phyloP scores from a whole-genome alignment of 92 coral and sea anemone species.

The Chrysogorgia sp. region DNA sequence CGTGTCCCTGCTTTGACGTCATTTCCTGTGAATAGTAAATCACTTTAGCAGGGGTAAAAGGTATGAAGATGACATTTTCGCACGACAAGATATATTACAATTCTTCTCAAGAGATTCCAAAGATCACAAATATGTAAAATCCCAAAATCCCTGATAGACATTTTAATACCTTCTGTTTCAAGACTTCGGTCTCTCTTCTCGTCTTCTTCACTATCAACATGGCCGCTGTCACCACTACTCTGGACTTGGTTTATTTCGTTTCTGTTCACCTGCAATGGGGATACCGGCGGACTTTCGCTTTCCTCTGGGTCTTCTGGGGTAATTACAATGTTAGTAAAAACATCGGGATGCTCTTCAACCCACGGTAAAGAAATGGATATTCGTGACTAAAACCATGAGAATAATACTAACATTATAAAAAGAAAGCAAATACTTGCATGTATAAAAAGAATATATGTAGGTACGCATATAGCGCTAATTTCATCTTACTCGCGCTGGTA shows the following conservation, averaged over 20 bases:
- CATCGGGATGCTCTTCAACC: constrained; percentile 84
- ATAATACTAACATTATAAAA: neutral
- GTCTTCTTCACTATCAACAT: constrained; percentile 46
- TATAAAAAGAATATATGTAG: too few species aligned
- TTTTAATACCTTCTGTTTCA: constrained; percentile 10
- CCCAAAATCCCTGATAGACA: neutral
- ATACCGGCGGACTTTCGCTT: constrained; percentile 4
- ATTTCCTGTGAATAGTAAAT: too few species aligned
- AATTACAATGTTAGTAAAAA: constrained; percentile 53
- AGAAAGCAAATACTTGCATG: too few species aligned
- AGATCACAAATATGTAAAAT: too few species aligned
- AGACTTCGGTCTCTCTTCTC: constrained; percentile 3
- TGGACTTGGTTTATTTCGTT: constrained; percentile 9
- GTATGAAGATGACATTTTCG: too few species aligned
- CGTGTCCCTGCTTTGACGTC: too few species aligned
- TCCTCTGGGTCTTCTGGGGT: constrained; percentile 22
- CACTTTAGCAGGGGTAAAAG: too few species aligned
- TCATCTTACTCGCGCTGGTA: too few species aligned
- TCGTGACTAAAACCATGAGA: constrained; percentile 15
- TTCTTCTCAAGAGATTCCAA: too few species aligned
- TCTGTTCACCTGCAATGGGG: neutral
- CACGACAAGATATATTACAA: too few species aligned
- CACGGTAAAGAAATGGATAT: constrained; percentile 64
- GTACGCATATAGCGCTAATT: too few species aligned
- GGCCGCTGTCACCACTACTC: constrained; percentile 45